Evolutionary conservation across 2,888 invertebrate genomes (phyloP).

Genomic region (Dryobotodes eremita): DNA sequence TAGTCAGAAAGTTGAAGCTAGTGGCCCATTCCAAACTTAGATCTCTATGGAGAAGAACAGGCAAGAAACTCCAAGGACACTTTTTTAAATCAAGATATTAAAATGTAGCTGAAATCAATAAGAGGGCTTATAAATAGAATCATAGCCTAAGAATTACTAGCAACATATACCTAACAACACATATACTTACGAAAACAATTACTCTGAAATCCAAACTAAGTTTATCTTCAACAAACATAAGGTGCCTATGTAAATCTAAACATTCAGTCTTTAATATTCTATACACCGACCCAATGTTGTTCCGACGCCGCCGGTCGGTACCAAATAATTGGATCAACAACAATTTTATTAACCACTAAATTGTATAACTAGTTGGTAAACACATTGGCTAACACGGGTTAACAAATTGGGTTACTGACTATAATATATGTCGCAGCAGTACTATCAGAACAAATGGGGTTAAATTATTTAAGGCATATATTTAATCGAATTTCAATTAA

Average conservation of each 20-base stretch:
- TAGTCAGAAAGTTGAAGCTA: no score
- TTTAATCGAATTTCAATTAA: no score
- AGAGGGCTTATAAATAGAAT: background rate
- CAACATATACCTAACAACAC: background rate
- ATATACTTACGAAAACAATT: conserved; percentile 12
- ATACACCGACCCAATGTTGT: conserved; percentile 48
- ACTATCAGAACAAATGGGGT: background rate
- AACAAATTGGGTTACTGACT: conserved; percentile 55
- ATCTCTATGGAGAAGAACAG: no score
- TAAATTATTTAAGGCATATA: conserved; percentile 10
- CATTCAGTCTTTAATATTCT: conserved; percentile 60
- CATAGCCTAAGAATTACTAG: background rate
- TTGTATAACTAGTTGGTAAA: conserved; percentile 67
- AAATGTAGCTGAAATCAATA: background rate
- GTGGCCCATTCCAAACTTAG: no score
- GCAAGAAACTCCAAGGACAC: no score
- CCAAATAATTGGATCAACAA: conserved; percentile 62
- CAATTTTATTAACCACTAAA: conserved; percentile 66
- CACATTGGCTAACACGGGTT: conserved; percentile 60
- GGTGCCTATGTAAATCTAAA: conserved; percentile 44
- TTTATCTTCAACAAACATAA: conserved; percentile 46
- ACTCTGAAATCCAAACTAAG: conserved; percentile 28
- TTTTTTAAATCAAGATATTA: no score
- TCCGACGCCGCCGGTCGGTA: conserved; percentile 50
- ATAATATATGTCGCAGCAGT: conserved; percentile 24